Percentiles rank a stretch among this genome's conserved stretches.
These are phyloP conservation scores for Psix sp. DNA, from an alignment of 1,140 invertebrate species.

Conservation along the genomic window DNA sequence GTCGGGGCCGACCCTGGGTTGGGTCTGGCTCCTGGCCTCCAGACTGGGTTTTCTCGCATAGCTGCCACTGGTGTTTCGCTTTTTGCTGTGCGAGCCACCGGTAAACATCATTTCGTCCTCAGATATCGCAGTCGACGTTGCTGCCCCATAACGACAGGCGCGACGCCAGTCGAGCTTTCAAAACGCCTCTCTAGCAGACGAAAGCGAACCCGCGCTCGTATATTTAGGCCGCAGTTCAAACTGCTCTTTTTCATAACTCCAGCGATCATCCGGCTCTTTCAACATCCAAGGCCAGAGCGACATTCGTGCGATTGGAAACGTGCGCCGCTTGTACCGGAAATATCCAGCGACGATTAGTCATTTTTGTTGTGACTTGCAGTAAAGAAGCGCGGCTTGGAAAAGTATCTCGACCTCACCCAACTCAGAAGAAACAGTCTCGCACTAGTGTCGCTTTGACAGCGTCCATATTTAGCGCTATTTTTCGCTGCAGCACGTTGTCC, in stretches of 20 bases:
- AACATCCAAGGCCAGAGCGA: no score
- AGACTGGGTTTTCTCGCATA: constrained; percentile 65
- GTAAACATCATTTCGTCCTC: constrained; percentile 78
- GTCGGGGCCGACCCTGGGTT: constrained; percentile 61
- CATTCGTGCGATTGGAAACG: no score
- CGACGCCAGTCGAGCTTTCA: constrained; percentile 33
- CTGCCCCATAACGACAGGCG: constrained; percentile 49
- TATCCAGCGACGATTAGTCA: no score
- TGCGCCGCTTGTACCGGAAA: no score
- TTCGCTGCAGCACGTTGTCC: no score
- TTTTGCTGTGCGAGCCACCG: constrained; percentile 76
- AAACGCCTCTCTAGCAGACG: constrained; percentile 33
- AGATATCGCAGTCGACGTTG: background rate
- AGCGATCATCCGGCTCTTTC: background rate
- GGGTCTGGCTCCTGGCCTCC: constrained; percentile 62
- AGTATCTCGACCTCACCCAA: no score
- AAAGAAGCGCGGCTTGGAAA: no score
- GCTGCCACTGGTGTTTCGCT: constrained; percentile 68
- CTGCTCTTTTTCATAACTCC: constrained; percentile 5
- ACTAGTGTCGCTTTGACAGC: constrained; percentile 6
- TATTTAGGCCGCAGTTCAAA: constrained; percentile 30
- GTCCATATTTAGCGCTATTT: no score
- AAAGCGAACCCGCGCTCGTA: constrained; percentile 12
- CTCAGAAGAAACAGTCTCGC: constrained; percentile 1
- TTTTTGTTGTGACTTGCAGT: no score